Evolutionary conservation across 2,113 vertebrate genomes (phyloP).

Genomic region (Cardinalis cardinalis): DNA sequence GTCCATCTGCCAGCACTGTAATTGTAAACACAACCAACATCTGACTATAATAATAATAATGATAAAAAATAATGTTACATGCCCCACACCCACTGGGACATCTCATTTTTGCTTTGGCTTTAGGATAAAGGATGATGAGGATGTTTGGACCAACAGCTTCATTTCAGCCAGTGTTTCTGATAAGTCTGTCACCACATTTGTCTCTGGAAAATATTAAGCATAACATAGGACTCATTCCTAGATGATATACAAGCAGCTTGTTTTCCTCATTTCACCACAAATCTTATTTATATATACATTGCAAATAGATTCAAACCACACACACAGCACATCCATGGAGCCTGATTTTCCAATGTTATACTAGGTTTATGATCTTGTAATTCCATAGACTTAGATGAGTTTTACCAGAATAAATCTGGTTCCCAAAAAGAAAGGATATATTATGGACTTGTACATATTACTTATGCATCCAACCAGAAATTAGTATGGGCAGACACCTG

Average conservation of each 20-base stretch:
- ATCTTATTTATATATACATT: slow-evolving; percentile 18
- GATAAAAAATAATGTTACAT: slow-evolving; percentile 38
- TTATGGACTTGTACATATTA: not conserved
- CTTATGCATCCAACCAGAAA: not conserved
- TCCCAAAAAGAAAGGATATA: not conserved
- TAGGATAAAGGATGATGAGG: slow-evolving; percentile 44
- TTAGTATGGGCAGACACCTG: not conserved
- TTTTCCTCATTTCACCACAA: slow-evolving; percentile 40
- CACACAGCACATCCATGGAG: not conserved
- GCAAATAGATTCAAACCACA: slow-evolving; percentile 27
- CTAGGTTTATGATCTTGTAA: slow-evolving; percentile 17
- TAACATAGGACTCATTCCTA: slow-evolving; percentile 9
- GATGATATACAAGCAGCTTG: slow-evolving; percentile 24
- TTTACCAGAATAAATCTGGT: not conserved
- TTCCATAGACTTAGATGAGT: not conserved
- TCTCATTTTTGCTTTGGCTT: slow-evolving; percentile 51
- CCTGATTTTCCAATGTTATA: not conserved
- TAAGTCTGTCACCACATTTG: slow-evolving; percentile 51
- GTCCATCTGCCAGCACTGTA: slow-evolving; percentile 35
- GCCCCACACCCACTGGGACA: slow-evolving; percentile 30
- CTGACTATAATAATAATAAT: slow-evolving; percentile 52
- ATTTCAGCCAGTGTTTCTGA: slow-evolving; percentile 50
- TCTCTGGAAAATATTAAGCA: slow-evolving; percentile 54
- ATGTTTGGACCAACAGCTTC: slow-evolving; percentile 50
- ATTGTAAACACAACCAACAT: slow-evolving; percentile 56